Evolutionary conservation across 2,113 vertebrate genomes (phyloP).

Genomic region (Zosterops borbonicus): DNA sequence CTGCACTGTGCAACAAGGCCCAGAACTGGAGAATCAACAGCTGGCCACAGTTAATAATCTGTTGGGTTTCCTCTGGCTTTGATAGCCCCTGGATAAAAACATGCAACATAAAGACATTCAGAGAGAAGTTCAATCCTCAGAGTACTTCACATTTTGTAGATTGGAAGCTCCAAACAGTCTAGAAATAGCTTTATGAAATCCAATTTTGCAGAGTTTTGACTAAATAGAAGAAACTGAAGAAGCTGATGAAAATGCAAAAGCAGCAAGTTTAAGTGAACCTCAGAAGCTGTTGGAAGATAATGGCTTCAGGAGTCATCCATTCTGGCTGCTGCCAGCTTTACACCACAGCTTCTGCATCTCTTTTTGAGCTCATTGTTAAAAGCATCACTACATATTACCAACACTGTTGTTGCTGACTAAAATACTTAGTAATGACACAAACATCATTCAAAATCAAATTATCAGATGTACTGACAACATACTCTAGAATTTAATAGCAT

Average conservation of each 20-base stretch:
- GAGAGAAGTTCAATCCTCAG: background rate
- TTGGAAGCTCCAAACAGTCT: background rate
- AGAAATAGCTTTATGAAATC: conserved; percentile 13
- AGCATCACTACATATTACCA: conserved; percentile 44
- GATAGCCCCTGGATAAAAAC: background rate
- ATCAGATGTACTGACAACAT: conserved; percentile 78
- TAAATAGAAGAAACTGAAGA: conserved; percentile 47
- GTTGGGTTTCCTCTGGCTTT: background rate
- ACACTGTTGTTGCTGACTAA: conserved; percentile 74
- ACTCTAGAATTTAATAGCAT: conserved; percentile 78
- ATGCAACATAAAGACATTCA: background rate
- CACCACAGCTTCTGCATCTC: conserved; percentile 24
- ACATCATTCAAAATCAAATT: conserved; percentile 89
- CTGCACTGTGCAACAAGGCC: background rate
- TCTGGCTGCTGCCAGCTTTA: conserved; percentile 30
- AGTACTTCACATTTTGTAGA: background rate
- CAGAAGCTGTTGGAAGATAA: conserved; percentile 41
- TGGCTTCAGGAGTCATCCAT: conserved; percentile 42
- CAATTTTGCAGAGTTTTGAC: conserved; percentile 14
- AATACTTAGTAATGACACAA: conserved; percentile 82
- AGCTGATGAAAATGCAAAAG: background rate
- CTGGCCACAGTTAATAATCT: background rate
- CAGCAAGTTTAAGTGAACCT: conserved; percentile 51
- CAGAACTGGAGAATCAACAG: background rate
- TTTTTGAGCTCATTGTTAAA: conserved; percentile 56